Evolutionary conservation across 1,140 invertebrate genomes (phyloP).

Genomic region (Tetraneura akinire): DNA sequence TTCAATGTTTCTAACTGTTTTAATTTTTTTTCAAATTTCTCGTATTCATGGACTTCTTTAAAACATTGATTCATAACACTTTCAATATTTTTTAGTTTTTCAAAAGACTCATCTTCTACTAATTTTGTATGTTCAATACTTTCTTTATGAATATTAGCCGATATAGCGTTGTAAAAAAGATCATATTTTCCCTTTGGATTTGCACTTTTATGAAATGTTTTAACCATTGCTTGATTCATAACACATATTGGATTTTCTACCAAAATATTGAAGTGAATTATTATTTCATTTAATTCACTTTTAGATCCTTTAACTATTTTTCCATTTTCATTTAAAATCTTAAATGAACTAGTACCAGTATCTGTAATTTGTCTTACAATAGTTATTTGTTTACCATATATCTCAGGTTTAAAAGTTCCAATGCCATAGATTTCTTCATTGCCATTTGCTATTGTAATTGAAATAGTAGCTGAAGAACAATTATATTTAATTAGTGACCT

Average conservation of each 20-base stretch:
- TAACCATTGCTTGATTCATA: conserved; percentile 86
- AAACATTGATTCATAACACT: not conserved
- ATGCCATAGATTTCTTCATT: conserved; percentile 59
- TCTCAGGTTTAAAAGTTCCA: conserved; percentile 70
- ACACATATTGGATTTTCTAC: conserved; percentile 90
- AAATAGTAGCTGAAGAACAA: conserved; percentile 65
- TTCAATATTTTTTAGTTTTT: not conserved
- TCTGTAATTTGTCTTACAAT: conserved; percentile 73
- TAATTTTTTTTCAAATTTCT: conserved; percentile 19
- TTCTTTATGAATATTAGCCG: conserved; percentile 13
- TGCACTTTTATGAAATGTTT: conserved; percentile 78
- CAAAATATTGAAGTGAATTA: conserved; percentile 79
- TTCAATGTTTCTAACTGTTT: conserved; percentile 6
- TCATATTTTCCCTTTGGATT: conserved; percentile 75
- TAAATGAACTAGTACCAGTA: conserved; percentile 59
- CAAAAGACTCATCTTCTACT: not conserved
- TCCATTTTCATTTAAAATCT: conserved; percentile 34
- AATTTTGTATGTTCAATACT: conserved; percentile 23
- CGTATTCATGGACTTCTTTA: conserved; percentile 34
- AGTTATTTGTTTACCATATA: conserved; percentile 78
- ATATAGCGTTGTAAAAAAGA: conserved; percentile 83
- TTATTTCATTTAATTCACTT: conserved; percentile 70
- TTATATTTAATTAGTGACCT: conserved; percentile 77
- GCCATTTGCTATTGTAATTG: conserved; percentile 75
- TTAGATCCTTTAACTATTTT: conserved; percentile 56